Percentiles rank a stretch among this genome's conserved stretches.
These are phyloP conservation scores for Nannoperca australis DNA, from an alignment of 2,797 vertebrate species.

Conservation along the genomic window DNA sequence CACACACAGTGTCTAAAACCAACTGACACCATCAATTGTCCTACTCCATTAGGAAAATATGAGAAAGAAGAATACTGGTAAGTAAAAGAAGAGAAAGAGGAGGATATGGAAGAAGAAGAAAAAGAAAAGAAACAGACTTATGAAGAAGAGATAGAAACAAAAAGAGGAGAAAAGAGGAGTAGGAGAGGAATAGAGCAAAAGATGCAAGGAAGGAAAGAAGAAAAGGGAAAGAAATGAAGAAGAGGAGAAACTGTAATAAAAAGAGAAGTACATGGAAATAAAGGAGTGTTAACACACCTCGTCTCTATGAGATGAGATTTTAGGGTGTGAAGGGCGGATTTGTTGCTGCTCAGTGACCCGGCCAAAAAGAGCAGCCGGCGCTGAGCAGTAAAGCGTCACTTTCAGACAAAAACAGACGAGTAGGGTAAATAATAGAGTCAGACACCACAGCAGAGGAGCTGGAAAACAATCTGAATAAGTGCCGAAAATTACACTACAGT, in stretches of 20 bases:
- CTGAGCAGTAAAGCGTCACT: slow-evolving; percentile 50
- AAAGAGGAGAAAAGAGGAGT: neutral
- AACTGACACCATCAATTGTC: no score
- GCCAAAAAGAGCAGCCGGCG: slow-evolving; percentile 13
- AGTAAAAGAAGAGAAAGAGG: neutral
- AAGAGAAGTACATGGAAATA: neutral
- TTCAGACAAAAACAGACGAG: slow-evolving; percentile 41
- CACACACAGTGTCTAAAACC: no score
- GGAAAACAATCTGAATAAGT: slow-evolving; percentile 67
- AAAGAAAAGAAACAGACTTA: neutral
- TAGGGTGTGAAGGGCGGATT: slow-evolving; percentile 60
- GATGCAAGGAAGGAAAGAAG: neutral
- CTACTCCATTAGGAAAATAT: neutral
- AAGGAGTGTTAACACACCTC: slow-evolving; percentile 43
- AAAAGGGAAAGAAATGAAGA: neutral
- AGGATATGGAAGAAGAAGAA: no score
- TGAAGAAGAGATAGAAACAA: neutral
- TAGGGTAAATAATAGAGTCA: slow-evolving; percentile 61
- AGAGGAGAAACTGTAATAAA: neutral
- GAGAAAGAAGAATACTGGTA: neutral
- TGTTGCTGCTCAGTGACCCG: slow-evolving; percentile 59
- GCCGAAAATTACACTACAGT: slow-evolving; percentile 62
- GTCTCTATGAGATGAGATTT: slow-evolving; percentile 52
- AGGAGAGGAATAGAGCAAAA: neutral
- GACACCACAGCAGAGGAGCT: slow-evolving; percentile 58